Conservation (phyloP, 2,888 invertebrate genomes). For the Tuta absoluta region DNA sequence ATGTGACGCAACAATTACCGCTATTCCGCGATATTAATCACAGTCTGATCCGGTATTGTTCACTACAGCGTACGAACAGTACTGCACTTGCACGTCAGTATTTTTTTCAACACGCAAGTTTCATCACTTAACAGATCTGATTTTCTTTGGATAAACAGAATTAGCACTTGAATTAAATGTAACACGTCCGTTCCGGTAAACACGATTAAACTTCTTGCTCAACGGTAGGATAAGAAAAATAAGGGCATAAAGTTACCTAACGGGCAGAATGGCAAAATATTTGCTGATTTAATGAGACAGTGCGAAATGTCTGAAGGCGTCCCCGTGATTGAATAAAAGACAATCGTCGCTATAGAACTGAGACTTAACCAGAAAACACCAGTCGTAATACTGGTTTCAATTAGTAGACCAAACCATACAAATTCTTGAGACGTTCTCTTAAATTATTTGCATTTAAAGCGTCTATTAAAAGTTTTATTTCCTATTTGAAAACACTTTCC, state of each 20-base stretch:
- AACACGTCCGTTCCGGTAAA: conserved; percentile 2
- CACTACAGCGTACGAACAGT: conserved; percentile 14
- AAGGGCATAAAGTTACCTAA: neutral
- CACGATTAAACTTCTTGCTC: neutral
- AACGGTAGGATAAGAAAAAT: neutral
- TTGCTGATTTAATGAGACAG: neutral
- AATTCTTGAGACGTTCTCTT: neutral
- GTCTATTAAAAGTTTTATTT: too few relatives aligned
- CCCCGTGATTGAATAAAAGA: conserved; percentile 51
- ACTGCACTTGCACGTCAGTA: neutral
- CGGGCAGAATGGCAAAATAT: neutral
- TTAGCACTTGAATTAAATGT: conserved; percentile 8
- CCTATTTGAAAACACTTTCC: too few relatives aligned
- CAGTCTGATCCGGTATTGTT: conserved; percentile 17
- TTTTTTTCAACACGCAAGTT: conserved; percentile 6
- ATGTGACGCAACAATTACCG: conserved; percentile 15
- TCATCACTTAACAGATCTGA: conserved; percentile 15
- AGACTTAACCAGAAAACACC: conserved; percentile 63
- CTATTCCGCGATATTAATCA: conserved; percentile 18
- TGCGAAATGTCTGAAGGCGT: conserved; percentile 39
- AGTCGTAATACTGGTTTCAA: conserved; percentile 66
- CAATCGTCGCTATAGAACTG: conserved; percentile 47
- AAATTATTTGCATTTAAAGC: too few relatives aligned
- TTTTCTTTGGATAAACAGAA: conserved; percentile 17
- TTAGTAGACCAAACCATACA: conserved; percentile 34